phyloP scores from a whole-genome alignment of 2,888 invertebrate species.

The Adelognathus sp. region DNA sequence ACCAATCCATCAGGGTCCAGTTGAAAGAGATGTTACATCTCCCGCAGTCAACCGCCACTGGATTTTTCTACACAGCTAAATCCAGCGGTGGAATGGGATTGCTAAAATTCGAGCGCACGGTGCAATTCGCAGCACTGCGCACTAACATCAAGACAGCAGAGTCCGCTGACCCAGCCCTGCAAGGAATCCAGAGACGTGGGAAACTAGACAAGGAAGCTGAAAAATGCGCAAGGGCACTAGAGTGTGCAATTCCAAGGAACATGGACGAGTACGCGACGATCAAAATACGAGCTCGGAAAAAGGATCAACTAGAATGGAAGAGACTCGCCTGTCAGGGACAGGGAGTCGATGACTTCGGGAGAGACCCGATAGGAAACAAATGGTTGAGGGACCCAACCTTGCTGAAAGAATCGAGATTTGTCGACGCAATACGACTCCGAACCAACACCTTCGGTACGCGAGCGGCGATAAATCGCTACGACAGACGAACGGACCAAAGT shows the following conservation, averaged over 20 bases:
- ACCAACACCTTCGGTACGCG: slow-evolving; percentile 52
- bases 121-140: not conserved
- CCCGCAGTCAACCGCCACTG: not conserved
- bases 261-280: not conserved
- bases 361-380: slow-evolving; percentile 3
- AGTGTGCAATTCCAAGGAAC: not conserved
- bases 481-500: not conserved
- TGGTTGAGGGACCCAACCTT: not conserved
- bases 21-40: slow-evolving; percentile 19
- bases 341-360: not conserved
- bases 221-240: not conserved
- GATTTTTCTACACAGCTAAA: not conserved
- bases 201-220: not conserved
- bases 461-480: slow-evolving; percentile 1
- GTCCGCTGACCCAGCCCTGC: not conserved
- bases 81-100: not conserved
- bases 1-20: not conserved
- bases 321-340: not conserved
- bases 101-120: not conserved
- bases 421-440: slow-evolving; percentile 42
- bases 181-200: not conserved
- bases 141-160: not conserved
- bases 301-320: not conserved
- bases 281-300: not conserved
- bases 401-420: not conserved